These are phyloP conservation scores for Drosophila lini DNA, from an alignment of 1,140 invertebrate species.

Conservation along the genomic window DNA sequence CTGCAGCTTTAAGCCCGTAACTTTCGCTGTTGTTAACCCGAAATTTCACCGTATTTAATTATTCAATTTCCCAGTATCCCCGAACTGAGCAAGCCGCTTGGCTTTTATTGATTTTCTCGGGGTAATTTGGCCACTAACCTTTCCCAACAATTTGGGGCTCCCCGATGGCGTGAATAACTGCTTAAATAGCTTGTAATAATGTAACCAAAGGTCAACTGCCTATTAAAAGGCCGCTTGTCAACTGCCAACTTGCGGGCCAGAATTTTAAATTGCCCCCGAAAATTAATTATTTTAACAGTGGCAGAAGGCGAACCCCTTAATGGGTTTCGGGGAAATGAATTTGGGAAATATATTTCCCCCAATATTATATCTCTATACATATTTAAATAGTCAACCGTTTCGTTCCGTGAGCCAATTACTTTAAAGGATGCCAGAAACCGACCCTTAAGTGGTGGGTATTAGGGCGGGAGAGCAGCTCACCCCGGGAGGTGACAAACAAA, in stretches of 20 bases:
- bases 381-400: neutral
- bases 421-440: conserved; percentile 8
- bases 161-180: conserved; percentile 8
- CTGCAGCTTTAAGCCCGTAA: conserved; percentile 15
- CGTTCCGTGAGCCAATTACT: conserved; percentile 14
- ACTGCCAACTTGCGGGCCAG: conserved; percentile 20
- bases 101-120: conserved; percentile 29
- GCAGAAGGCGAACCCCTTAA: neutral
- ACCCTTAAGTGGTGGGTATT: neutral
- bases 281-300: conserved; percentile 28
- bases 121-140: conserved; percentile 12
- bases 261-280: conserved; percentile 27
- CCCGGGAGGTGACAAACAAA: conserved; percentile 4
- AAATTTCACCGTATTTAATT: conserved; percentile 2
- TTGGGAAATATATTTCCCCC: neutral
- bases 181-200: conserved; percentile 13
- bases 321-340: conserved; percentile 1
- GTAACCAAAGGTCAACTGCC: conserved; percentile 28
- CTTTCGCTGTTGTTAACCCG: conserved; percentile 1
- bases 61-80: conserved; percentile 5
- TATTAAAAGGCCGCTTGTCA: conserved; percentile 20
- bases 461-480: neutral
- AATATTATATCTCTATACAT: neutral
- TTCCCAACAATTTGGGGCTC: conserved; percentile 14
- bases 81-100: neutral